Evolutionary conservation across 2,797 vertebrate genomes (phyloP).

Genomic region (Anabas testudineus): DNA sequence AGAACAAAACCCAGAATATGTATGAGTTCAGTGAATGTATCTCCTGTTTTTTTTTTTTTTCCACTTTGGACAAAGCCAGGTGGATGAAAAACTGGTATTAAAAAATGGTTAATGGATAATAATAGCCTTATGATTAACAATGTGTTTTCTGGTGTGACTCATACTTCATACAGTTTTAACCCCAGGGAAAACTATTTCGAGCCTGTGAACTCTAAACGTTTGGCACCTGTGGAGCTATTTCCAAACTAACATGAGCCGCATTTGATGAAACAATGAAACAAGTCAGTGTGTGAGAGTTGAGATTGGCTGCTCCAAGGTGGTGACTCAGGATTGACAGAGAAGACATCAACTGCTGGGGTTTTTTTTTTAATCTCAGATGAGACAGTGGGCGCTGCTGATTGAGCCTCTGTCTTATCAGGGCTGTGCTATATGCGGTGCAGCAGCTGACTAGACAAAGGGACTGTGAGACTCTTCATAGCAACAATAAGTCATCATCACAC

Average conservation of each 20-base stretch:
- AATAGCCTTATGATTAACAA: too few relatives aligned
- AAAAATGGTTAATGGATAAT: too few relatives aligned
- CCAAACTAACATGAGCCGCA: background rate
- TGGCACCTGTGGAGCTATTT: background rate
- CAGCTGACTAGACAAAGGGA: conserved; percentile 37
- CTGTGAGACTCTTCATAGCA: conserved; percentile 56
- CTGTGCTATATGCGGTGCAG: conserved; percentile 23
- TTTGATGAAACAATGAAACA: background rate
- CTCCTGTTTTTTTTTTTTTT: too few relatives aligned
- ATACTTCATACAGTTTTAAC: background rate
- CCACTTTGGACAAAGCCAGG: too few relatives aligned
- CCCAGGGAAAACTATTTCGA: background rate
- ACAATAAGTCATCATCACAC: conserved; percentile 74
- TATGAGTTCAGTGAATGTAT: background rate
- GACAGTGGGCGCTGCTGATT: background rate
- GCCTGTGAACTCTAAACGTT: background rate
- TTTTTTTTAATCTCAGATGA: conserved; percentile 9
- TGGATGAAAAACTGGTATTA: too few relatives aligned
- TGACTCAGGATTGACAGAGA: background rate
- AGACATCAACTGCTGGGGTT: conserved; percentile 2
- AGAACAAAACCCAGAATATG: background rate
- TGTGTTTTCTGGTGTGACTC: too few relatives aligned
- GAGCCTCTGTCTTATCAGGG: conserved; percentile 9
- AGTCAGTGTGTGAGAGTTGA: conserved; percentile 13
- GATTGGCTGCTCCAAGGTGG: background rate